phyloP scores from a whole-genome alignment of 2,113 vertebrate genomes.

The Gorilla gorilla region DNA sequence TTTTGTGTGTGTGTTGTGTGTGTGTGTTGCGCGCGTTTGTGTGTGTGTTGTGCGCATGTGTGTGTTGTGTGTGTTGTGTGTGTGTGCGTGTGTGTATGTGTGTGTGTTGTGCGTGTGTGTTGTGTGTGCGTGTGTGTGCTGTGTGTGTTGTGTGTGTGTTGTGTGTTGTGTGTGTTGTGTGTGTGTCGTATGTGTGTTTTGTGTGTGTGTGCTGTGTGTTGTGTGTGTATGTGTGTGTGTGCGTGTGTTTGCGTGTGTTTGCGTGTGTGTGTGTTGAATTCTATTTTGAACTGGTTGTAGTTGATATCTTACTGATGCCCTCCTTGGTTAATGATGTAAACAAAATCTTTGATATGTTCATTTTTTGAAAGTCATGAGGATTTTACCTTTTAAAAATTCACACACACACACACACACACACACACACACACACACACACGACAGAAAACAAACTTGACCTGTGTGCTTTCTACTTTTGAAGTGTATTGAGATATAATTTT shows the following conservation, averaged over 20 bases:
- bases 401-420: background rate
- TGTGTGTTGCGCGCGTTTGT: too few species aligned
- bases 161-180: too few species aligned
- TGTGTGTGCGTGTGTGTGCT: too few species aligned
- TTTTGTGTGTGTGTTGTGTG: too few species aligned
- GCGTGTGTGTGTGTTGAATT: background rate
- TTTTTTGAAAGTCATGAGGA: background rate
- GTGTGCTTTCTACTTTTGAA: background rate
- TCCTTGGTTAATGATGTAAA: background rate
- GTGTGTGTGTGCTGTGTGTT: background rate
- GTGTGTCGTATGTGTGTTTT: too few species aligned
- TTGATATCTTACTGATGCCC: background rate
- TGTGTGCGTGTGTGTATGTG: too few species aligned
- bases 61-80: too few species aligned
- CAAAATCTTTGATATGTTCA: background rate
- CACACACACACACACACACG: background rate
- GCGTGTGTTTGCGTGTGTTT: too few species aligned
- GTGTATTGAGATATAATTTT: constrained; percentile 21
- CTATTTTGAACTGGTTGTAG: background rate
- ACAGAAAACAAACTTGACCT: background rate
- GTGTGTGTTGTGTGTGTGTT: background rate
- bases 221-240: too few species aligned
- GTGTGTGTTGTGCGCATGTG: too few species aligned
- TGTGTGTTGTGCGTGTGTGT: too few species aligned
- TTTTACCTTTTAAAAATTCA: background rate